Base-by-base conservation (phyloP, 2,888 invertebrate genomes). In the Apamea anceps region DNA sequence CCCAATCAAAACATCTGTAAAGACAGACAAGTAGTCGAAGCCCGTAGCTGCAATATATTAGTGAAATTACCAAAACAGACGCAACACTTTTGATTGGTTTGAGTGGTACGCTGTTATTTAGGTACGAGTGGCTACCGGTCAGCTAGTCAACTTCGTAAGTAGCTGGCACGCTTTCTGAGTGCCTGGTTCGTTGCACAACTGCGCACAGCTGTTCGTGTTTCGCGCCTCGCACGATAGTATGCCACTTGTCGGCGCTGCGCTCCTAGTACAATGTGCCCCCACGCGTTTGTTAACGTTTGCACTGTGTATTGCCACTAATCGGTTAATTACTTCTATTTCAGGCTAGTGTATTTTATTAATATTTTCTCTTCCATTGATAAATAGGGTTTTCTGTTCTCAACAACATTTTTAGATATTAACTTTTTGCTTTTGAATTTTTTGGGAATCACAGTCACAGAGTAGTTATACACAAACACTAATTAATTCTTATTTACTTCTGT, bases 161-260 rank as follows among this genome's bases (percentile, higher is more conserved):
- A 90, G 87, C 89, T 90, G 90, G 90, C 90, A 88, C 90, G 85
- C 84, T 93, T 92, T 93, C 92, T 91, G 92, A 88, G 86, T 87
- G 91, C 92, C 91, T 91, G 90, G 92, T 93, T 87, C 80, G 84
- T 94, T 94, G 94, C 94, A 93, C 93, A 95, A 95, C 85, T 72
- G 71, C 37, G 74, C 85, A 88, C 89, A 89, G 89, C 89, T 89
- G 89, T 86, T 87, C 82, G 77, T 80, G 82, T 85, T 85, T 87
- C 87, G 88, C 87, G 87, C 84, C 68, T 74, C 85, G 84, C 79
- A 84, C 84, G 82, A 65, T 67, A 65, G 79, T 68, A 84, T 88
- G 81, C 93, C 91, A 88, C 88, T 90, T 82, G 77, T 77, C 79
- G 77, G 72, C 88, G 82, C 91, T 95, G 91, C 83, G 86, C 87